Base-by-base conservation (phyloP, 53 echinoderm and acorn worm species). In the Pentamera pediparva region DNA sequence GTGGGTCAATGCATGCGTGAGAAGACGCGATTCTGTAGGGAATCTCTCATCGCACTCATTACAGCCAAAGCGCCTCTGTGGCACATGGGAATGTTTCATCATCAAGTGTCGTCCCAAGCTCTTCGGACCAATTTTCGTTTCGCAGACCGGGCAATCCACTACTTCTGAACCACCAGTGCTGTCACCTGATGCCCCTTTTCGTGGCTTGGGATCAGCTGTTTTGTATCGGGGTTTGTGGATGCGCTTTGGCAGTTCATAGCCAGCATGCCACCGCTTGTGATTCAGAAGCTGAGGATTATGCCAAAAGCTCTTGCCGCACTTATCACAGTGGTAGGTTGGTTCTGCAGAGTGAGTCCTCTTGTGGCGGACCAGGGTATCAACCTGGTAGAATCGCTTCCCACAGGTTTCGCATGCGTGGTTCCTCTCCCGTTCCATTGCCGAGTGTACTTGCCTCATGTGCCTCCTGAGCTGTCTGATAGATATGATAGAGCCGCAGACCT, bases 201-300 rank as follows among this genome's bases (percentile, higher is more conserved):
- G 28, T 13, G 39, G 26, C 29, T 67, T 40, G 5, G 67, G 67
- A 67, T 67, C 45, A 21, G 54, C 35, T 0, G 53, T 72, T 32
- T 72, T 72, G 54, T 72, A 72, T 29, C 47, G 24, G 4, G 67
- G 67, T 67, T 67, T 67, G 29, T 41, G 67, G 18, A 67, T 41
- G 17, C 40, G 67, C 12, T 10, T 24, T 0, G 67, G 67, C 17
- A 45, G 67, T 24, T 22, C 27, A 30, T 67, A 27, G 2, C 41
- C 67, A 40, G 18, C 28, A n/a, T 67, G 67, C 1, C 12, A 26
- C 29, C 17, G 40, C 45, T 67, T 45, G 17, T 67, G 67, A 2
- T 26, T 29, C 0, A 15, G 39, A 3, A 39, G 28, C 27, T 40
- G 29, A 18, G 30, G 45, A 28, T 67, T 41, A 39, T 67, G 41